These are phyloP conservation scores for Drosophila anomalata DNA, from an alignment of 2,888 invertebrate genomes.

Conservation along the genomic window DNA sequence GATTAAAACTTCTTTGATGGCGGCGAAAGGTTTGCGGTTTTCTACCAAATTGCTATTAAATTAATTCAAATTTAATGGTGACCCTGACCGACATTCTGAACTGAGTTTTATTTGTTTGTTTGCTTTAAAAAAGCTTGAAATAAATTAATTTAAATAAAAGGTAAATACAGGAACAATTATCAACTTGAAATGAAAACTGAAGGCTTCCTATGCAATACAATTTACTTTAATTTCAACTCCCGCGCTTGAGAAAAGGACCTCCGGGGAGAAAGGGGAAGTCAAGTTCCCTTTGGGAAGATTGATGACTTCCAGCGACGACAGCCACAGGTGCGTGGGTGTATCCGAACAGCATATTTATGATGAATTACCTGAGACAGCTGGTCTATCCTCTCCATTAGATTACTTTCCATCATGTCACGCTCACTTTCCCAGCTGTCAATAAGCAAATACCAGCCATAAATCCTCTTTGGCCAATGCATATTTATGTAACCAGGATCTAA, in stretches of 20 bases:
- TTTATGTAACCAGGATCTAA: background rate
- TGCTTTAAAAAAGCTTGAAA: no score
- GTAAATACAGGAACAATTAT: background rate
- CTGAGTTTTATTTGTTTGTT: background rate
- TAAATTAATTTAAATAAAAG: no score
- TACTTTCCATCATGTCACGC: constrained; percentile 63
- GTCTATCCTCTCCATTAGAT: constrained; percentile 48
- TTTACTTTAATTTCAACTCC: constrained; percentile 32
- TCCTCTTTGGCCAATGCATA: constrained; percentile 32
- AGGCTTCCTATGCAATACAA: constrained; percentile 8
- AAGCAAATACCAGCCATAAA: constrained; percentile 68
- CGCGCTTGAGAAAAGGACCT: background rate
- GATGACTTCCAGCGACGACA: constrained; percentile 38
- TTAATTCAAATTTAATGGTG: background rate
- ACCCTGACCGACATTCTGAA: constrained; percentile 5
- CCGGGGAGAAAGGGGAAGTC: constrained; percentile 13
- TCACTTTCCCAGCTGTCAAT: constrained; percentile 61
- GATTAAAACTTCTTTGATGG: background rate
- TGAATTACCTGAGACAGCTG: constrained; percentile 58
- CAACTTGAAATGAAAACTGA: background rate
- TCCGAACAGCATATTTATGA: constrained; percentile 50
- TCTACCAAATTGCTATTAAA: background rate
- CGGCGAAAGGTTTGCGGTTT: background rate
- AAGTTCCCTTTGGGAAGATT: constrained; percentile 38
- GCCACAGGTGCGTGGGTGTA: constrained; percentile 63